Base-by-base conservation (phyloP, 2,113 vertebrate species). In the Sprattus sprattus region DNA sequence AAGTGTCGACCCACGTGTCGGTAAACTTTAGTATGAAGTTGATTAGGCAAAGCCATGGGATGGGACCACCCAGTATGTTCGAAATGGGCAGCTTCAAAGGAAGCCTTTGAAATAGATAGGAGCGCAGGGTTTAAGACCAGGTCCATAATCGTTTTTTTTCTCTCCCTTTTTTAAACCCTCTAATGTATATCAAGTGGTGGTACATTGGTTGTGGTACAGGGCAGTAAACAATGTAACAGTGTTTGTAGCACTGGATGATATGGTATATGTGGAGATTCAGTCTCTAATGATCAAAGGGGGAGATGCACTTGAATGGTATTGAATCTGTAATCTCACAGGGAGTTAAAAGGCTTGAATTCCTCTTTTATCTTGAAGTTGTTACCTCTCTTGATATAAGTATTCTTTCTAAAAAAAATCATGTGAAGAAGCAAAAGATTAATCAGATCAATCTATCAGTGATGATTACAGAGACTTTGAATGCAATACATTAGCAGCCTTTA, bases 61-160 rank as follows among this genome's bases (percentile, higher is more conserved):
- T 28, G 64, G 32, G 71, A 78, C 71, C 71, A 78, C 32, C 71
- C 71, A 78, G 71, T 15, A 18, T 16, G 71, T 75, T 39, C 71
- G 39, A 75, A 39, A 75, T 75, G 71, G 28, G 15, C 71, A 39
- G 71, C 28, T 75, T 75, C 28, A 75, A 75, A 75, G 32, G 28
- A 78, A 78, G 28, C 32, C 71, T 78, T 78, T 78, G 71, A 78
- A 78, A 78, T 39, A 78, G 71, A 78, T 78, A 78, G 71, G 4
- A 10, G 71, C 25, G 11, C 28, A 44, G 71, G 2, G 71, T 32
- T 78, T 78, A 78, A 78, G 71, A 78, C 28, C 25, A 32, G 3
- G 71, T 78, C 71, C 71, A 39, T 78, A 78, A 78, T 78, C 11
- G 10, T 39, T 78, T 20, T 22, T 78, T 78, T 39, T 39, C n/a